phyloP scores from a whole-genome alignment of 2,888 invertebrate species.

The Aspidiotus rigidus region DNA sequence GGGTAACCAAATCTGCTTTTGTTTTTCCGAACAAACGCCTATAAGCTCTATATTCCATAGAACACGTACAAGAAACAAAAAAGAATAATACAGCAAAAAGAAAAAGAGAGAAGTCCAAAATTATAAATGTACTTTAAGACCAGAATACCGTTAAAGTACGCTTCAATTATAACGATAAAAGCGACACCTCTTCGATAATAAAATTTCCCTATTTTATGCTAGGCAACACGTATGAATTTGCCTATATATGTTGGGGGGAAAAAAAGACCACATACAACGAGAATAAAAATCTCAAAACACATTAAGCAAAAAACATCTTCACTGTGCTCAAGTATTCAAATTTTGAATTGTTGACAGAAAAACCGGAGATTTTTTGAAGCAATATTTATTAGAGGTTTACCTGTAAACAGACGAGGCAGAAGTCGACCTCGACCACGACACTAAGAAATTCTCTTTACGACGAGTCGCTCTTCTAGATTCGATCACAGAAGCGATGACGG shows the following conservation, averaged over 20 bases:
- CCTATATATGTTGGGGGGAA: background rate
- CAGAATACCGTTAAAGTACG: no score
- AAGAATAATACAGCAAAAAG: no score
- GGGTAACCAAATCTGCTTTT: conserved; percentile 33
- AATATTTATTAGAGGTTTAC: conserved; percentile 37
- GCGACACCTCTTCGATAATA: background rate
- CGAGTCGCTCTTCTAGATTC: conserved; percentile 42
- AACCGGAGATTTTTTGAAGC: no score
- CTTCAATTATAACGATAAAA: no score
- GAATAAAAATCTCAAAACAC: background rate
- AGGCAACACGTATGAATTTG: background rate
- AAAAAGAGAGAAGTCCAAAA: no score
- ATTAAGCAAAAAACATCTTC: background rate
- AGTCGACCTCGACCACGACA: conserved; percentile 43
- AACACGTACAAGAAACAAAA: conserved; percentile 4
- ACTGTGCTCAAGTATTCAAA: background rate
- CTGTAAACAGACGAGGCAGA: conserved; percentile 43
- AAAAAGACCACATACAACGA: background rate
- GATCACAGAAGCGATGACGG: conserved; percentile 60
- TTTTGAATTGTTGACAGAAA: background rate
- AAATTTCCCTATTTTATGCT: background rate
- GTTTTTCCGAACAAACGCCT: conserved; percentile 33
- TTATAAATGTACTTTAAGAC: no score
- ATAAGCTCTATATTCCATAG: conserved; percentile 28
- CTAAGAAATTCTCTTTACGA: conserved; percentile 42